A percentile compares a stretch with the other conserved stretches of the same genome.
Evolutionary conservation across 2,113 vertebrate species (phyloP).

Genomic region (Phylloscopus trochiloides): DNA sequence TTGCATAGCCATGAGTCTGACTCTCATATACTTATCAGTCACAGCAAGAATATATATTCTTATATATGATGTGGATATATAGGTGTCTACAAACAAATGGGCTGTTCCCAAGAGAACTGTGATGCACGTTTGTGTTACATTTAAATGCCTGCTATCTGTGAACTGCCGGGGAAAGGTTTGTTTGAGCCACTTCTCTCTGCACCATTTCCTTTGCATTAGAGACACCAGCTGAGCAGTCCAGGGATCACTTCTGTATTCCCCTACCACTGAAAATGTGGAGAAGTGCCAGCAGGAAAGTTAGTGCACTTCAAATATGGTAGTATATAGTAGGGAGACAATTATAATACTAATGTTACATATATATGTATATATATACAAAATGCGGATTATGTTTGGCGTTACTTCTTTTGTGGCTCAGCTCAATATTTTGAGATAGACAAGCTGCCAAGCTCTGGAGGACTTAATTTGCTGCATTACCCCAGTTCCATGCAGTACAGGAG

Average conservation of each 20-base stretch:
- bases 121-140: fast-evolving
- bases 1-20: not conserved
- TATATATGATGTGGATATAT: not conserved
- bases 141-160: not conserved
- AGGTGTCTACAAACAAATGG: not conserved
- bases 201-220: not conserved
- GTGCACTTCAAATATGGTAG: not conserved
- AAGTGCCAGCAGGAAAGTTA: not conserved
- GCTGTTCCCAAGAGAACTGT: not conserved
- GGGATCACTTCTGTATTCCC: not conserved
- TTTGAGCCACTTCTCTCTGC: not conserved
- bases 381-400: not conserved
- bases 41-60: not conserved
- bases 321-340: not conserved
- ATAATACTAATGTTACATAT: not conserved
- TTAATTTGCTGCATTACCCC: not conserved
- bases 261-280: not conserved
- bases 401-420: not conserved
- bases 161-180: not conserved
- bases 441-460: not conserved
- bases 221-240: not conserved
- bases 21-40: not conserved
- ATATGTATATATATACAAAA: not conserved
- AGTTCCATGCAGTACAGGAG: not conserved
- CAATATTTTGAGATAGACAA: not conserved